phyloP scores from a whole-genome alignment of 2,797 vertebrate species.

The Tachyglossus aculeatus region DNA sequence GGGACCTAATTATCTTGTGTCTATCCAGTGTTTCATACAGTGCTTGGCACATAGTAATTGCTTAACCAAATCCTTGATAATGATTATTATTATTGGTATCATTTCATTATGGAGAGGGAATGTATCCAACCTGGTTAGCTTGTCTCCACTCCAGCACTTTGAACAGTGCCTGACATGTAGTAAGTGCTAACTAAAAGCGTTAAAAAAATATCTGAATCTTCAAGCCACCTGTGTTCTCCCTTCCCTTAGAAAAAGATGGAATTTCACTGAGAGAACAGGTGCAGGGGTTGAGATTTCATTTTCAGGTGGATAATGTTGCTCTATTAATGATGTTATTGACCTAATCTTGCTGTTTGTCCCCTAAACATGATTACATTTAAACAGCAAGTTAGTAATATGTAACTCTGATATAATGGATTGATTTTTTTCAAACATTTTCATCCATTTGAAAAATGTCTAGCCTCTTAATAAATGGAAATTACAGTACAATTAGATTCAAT shows the following conservation, averaged over 20 bases:
- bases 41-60: too few relatives aligned
- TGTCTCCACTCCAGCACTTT: too few relatives aligned
- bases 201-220: neutral
- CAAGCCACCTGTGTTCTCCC: too few relatives aligned
- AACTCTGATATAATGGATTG: slow-evolving; percentile 31
- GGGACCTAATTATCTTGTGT: too few relatives aligned
- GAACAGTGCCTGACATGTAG: too few relatives aligned
- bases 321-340: neutral
- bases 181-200: neutral
- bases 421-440: slow-evolving; percentile 48
- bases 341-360: neutral
- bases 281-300: slow-evolving; percentile 5
- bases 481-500: slow-evolving; percentile 48
- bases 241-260: neutral
- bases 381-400: neutral
- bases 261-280: slow-evolving; percentile 20
- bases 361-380: neutral
- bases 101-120: too few relatives aligned
- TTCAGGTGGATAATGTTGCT: neutral
- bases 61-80: too few relatives aligned
- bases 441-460: slow-evolving; percentile 54
- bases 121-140: too few relatives aligned
- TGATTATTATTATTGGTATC: too few relatives aligned
- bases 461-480: slow-evolving; percentile 55
- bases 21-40: too few relatives aligned